These are phyloP conservation scores for Panopea generosa DNA, from an alignment of 2,888 invertebrate genomes.

Conservation along the genomic window DNA sequence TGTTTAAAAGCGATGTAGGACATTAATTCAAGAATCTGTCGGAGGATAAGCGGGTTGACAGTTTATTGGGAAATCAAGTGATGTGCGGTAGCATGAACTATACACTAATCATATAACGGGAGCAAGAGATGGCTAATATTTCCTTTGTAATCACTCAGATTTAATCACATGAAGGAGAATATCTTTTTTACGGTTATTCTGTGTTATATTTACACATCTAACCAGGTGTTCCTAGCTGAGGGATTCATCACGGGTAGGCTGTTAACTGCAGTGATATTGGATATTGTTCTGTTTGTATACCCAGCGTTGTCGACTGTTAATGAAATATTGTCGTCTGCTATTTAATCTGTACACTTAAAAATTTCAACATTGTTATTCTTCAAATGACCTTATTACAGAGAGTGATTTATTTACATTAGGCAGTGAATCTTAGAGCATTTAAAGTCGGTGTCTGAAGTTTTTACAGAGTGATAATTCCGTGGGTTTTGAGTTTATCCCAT, in stretches of 20 bases:
- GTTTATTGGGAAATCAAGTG: constrained; percentile 50
- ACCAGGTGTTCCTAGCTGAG: constrained; percentile 35
- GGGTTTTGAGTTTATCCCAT: neutral
- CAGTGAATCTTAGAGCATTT: neutral
- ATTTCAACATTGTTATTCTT: too few species aligned
- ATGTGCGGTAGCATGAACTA: constrained; percentile 41
- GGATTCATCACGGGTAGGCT: constrained; percentile 21
- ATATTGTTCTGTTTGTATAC: constrained; percentile 14
- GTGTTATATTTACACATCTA: neutral
- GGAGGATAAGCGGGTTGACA: constrained; percentile 35
- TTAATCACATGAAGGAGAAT: constrained; percentile 29
- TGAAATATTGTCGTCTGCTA: constrained; percentile 12
- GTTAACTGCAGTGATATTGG: constrained; percentile 31
- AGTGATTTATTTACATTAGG: constrained; percentile 10
- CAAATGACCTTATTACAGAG: neutral
- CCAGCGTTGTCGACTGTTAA: neutral
- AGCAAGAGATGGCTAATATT: constrained; percentile 29
- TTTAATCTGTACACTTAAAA: constrained; percentile 5
- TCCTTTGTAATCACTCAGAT: constrained; percentile 47
- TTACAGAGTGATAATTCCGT: neutral
- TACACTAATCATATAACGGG: constrained; percentile 19
- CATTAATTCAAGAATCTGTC: constrained; percentile 25
- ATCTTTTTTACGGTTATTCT: constrained; percentile 21
- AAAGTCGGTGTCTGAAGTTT: neutral
- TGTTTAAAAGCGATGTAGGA: too few species aligned